These are phyloP conservation scores for Sisor rabdophorus DNA, from an alignment of 2,113 vertebrate genomes.

Conservation along the genomic window DNA sequence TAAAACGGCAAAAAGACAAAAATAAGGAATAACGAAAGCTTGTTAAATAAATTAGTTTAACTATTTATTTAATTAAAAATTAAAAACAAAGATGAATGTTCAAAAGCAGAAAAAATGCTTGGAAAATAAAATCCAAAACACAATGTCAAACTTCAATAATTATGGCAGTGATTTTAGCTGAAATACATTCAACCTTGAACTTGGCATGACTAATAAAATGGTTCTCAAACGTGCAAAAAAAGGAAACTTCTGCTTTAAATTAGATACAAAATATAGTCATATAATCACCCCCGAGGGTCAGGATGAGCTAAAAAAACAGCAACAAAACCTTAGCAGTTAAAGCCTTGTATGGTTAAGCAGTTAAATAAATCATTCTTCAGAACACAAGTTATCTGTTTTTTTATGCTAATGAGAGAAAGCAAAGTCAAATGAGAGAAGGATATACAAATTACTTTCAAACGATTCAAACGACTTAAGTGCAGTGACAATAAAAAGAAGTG, in stretches of 20 bases:
- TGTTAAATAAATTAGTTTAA: not conserved
- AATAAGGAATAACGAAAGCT: not conserved
- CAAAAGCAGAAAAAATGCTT: constrained; percentile 10
- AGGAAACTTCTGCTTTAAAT: not conserved
- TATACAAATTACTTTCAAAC: constrained; percentile 7
- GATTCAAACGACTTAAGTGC: not conserved
- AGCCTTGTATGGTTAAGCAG: not conserved
- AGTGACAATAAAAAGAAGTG: not conserved
- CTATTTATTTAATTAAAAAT: constrained; percentile 35
- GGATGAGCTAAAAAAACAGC: not conserved
- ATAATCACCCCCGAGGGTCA: constrained; percentile 11
- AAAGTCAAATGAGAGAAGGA: not conserved
- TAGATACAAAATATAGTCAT: not conserved
- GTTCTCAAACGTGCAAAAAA: constrained; percentile 10
- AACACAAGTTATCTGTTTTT: not conserved
- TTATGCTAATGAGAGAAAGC: not conserved
- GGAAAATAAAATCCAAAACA: constrained; percentile 2
- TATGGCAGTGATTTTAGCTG: constrained; percentile 36
- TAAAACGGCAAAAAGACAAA: not conserved
- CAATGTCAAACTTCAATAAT: constrained; percentile 28
- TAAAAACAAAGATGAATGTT: not conserved
- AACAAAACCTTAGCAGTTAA: not conserved
- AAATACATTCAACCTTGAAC: constrained; percentile 13
- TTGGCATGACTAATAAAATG: constrained; percentile 28
- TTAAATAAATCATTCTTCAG: not conserved